Evolutionary conservation across 1,140 invertebrate species (phyloP), one percentile per base, ranked within the genome.

Genomic region (Holotrichia oblita): DNA sequence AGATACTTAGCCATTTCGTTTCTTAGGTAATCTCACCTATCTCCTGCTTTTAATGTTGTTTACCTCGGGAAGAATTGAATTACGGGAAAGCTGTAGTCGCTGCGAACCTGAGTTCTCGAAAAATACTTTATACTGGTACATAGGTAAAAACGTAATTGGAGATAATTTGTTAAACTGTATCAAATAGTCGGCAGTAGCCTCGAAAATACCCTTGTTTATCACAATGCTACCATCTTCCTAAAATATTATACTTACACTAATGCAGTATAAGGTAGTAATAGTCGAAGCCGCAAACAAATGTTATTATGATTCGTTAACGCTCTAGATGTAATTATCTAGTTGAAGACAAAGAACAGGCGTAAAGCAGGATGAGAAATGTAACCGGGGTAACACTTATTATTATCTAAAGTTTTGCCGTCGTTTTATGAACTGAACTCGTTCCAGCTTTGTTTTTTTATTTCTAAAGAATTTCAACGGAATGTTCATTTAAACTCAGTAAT

Each of bases 401-500:
- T 48, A n/a, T 48, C 12, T n/a, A 48, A 48, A 48, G 44, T 48
- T 48, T 48, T n/a, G 12, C 12, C 44, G 4, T 12, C 44, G 12
- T n/a, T 10, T n/a, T 48, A 48, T n/a, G 44, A 9, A 9, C 12
- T 48, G 12, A 48, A 48, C 44, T 48, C 44, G 8, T 48, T 48
- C 44, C n/a, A n/a, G 44, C 44, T n/a, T 48, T 48, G 12, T 48
- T 48, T 10, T 48, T 14, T n/a, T 8, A 48, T 48, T 48, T 48
- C 44, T 48, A 48, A 9, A n/a, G 44, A 48, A 48, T 48, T 48
- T 12, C n/a, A n/a, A n/a, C 12, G 44, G 44, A 48, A 48, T 48
- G 44, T 48, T 48, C 44, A 48, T 48, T 48, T 48, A 48, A 48
- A 48, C 44, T 48, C n/a, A 10, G 44, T 48, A 48, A n/a, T 48